These are phyloP conservation scores for Rhopalosiphum padi DNA, from an alignment of 1,140 invertebrate genomes.

Conservation along the genomic window DNA sequence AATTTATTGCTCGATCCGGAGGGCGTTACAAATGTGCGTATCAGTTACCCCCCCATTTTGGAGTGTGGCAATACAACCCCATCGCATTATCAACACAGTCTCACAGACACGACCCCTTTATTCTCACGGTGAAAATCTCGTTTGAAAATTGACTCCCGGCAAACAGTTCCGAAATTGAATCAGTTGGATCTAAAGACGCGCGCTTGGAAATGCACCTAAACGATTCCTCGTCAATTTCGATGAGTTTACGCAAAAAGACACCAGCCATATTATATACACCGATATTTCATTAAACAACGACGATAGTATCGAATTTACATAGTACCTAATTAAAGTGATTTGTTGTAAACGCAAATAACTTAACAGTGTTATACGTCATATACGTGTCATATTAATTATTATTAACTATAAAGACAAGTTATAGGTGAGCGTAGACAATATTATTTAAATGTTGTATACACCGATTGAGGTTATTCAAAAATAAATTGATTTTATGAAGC, in stretches of 20 bases:
- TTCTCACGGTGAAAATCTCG: background rate
- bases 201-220: background rate
- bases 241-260: background rate
- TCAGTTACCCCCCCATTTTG: background rate
- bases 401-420: background rate
- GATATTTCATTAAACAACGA: background rate
- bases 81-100: background rate
- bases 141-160: conserved; percentile 19
- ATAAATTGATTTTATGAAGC: background rate
- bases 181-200: background rate
- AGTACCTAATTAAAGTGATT: background rate
- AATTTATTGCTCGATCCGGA: conserved; percentile 15
- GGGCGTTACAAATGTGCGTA: conserved; percentile 33
- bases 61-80: background rate
- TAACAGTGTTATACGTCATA: background rate
- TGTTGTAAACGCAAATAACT: background rate
- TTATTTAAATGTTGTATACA: background rate
- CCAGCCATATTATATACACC: background rate
- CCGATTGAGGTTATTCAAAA: background rate
- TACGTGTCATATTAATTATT: background rate
- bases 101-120: background rate
- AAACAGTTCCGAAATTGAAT: background rate
- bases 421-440: background rate
- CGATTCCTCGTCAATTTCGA: background rate
- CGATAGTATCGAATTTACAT: background rate